A percentile compares a stretch with the other conserved stretches of the same genome.
Evolutionary conservation across 2,113 vertebrate genomes (phyloP).

Genomic region (Lampris megalopsis): DNA sequence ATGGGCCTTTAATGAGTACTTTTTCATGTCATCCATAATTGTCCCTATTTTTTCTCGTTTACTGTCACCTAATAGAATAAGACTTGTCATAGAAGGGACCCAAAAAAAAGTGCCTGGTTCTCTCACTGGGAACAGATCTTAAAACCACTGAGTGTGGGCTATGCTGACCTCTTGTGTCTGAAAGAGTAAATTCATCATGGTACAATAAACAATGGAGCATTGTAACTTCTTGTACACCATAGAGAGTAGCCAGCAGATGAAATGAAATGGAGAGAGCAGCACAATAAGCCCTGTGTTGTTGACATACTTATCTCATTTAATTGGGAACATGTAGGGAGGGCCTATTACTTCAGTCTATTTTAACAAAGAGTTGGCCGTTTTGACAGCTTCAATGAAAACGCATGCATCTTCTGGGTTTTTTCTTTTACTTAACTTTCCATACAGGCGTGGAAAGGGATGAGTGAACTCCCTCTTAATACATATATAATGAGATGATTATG

Average conservation of each 20-base stretch:
- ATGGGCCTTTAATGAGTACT: no score
- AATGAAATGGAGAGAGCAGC: slow-evolving; percentile 47
- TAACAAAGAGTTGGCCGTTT: background rate
- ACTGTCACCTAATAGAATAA: no score
- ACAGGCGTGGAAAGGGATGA: background rate
- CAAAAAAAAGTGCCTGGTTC: no score
- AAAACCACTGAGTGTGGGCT: slow-evolving; percentile 29
- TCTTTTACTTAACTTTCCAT: background rate
- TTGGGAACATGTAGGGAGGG: slow-evolving; percentile 41
- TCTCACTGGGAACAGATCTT: no score
- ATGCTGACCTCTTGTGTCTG: slow-evolving; percentile 68
- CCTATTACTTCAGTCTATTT: slow-evolving; percentile 2
- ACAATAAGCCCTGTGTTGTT: slow-evolving; percentile 68
- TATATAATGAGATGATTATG: background rate
- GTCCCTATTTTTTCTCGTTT: no score
- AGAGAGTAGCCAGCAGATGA: slow-evolving; percentile 68
- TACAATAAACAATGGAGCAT: slow-evolving; percentile 63
- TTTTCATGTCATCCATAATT: no score
- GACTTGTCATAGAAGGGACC: background rate
- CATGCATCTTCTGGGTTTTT: background rate
- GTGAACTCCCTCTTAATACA: background rate
- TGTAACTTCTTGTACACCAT: slow-evolving; percentile 42
- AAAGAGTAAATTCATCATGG: slow-evolving; percentile 17
- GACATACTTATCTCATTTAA: slow-evolving; percentile 29
- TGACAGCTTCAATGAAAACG: background rate